These are phyloP conservation scores for Parnassius mnemosyne DNA, from an alignment of 2,888 invertebrate species.

Conservation along the genomic window DNA sequence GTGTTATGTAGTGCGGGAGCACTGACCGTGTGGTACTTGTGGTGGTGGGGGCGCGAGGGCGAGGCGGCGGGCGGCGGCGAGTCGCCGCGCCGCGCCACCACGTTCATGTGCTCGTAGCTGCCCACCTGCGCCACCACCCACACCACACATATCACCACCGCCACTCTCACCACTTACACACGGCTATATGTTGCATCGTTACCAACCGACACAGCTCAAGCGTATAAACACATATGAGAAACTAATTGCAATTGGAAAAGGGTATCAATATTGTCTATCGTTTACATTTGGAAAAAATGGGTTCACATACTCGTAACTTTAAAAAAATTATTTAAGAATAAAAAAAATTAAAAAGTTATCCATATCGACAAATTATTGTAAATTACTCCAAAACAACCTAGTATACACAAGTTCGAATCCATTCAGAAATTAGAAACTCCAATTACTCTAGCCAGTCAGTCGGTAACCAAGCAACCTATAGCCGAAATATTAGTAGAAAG, in stretches of 20 bases:
- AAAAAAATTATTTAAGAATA: too few relatives aligned
- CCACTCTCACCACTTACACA: too few relatives aligned
- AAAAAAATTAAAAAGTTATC: too few relatives aligned
- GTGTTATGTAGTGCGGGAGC: not conserved
- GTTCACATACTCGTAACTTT: too few relatives aligned
- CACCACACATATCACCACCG: constrained; percentile 1
- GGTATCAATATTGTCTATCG: too few relatives aligned
- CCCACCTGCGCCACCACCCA: constrained; percentile 82
- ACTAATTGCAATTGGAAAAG: too few relatives aligned
- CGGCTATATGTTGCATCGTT: constrained; percentile 9
- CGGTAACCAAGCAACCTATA: constrained; percentile 6
- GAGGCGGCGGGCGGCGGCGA: constrained; percentile 95
- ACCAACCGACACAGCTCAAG: not conserved
- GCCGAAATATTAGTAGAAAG: constrained; percentile 6
- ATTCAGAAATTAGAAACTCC: too few relatives aligned
- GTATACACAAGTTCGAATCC: too few relatives aligned
- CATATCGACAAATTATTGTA: too few relatives aligned
- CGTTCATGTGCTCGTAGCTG: constrained; percentile 96
- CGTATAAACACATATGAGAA: too few relatives aligned
- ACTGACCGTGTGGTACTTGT: constrained; percentile 95
- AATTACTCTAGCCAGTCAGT: not conserved
- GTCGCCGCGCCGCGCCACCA: constrained; percentile 86
- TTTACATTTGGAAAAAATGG: too few relatives aligned
- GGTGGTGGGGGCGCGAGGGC: constrained; percentile 91
- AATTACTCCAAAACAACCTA: too few relatives aligned